Conservation (phyloP, 2,888 invertebrate species). For the Heliconius hortense region DNA sequence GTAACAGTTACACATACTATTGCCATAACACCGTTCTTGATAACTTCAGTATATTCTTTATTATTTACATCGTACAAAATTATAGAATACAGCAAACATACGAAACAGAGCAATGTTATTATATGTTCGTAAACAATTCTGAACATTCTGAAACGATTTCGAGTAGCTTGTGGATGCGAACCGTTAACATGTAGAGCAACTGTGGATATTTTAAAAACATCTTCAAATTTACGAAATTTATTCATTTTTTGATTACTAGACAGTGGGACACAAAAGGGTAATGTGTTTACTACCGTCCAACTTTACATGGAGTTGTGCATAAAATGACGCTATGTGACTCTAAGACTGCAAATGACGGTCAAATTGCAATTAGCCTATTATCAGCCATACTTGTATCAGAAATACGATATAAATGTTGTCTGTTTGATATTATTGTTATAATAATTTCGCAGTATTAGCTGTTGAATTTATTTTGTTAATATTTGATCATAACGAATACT, state of each 20-base stretch:
- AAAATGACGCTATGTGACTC: neutral
- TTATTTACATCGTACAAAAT: constrained; percentile 51
- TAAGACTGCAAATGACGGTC: constrained; percentile 22
- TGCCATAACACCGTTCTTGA: constrained; percentile 57
- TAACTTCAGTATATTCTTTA: constrained; percentile 53
- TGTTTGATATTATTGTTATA: neutral
- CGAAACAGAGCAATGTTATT: constrained; percentile 26
- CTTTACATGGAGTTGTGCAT: neutral
- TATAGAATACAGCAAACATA: constrained; percentile 52
- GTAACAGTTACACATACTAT: constrained; percentile 54
- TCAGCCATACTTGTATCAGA: constrained; percentile 11
- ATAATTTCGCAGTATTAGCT: too few relatives aligned
- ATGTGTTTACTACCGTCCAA: too few relatives aligned
- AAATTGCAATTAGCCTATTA: constrained; percentile 26
- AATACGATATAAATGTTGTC: neutral
- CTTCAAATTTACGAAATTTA: constrained; percentile 32
- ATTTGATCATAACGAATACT: too few relatives aligned
- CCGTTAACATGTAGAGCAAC: constrained; percentile 27
- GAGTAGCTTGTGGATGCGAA: constrained; percentile 28
- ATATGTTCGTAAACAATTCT: constrained; percentile 28
- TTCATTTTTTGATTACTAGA: too few relatives aligned
- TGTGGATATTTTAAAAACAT: constrained; percentile 32
- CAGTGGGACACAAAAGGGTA: too few relatives aligned
- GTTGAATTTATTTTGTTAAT: too few relatives aligned
- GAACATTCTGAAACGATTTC: constrained; percentile 32